These are phyloP conservation scores for Daphoenositta chrysoptera DNA, from an alignment of 2,113 vertebrate genomes.

Conservation along the genomic window DNA sequence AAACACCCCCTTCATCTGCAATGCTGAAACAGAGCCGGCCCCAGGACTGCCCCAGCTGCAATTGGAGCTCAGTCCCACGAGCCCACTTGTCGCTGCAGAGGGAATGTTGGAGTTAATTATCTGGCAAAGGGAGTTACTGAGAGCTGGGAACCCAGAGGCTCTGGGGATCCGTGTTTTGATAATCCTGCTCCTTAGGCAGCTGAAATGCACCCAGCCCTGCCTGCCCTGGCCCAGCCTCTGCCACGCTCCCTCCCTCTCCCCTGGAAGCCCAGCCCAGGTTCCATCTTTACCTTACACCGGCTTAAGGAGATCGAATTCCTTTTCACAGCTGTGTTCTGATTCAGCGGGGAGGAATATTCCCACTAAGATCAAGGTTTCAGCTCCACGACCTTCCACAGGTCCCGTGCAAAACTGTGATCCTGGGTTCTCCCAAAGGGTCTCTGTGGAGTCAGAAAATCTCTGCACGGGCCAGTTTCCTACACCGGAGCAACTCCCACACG, in stretches of 20 bases:
- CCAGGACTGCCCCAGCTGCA: not conserved
- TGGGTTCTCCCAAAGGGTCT: not conserved
- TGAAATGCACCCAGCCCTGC: not conserved
- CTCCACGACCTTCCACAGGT: not conserved
- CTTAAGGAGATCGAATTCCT: constrained; percentile 9
- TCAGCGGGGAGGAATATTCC: not conserved
- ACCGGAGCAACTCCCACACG: not conserved
- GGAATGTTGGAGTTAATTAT: not conserved
- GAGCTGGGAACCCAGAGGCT: not conserved
- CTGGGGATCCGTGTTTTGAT: not conserved
- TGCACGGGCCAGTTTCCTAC: not conserved
- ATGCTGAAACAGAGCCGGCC: not conserved
- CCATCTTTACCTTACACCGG: not conserved
- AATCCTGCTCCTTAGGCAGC: not conserved
- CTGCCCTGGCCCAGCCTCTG: not conserved
- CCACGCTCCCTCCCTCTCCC: not conserved
- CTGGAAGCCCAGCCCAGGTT: not conserved
- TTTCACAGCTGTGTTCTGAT: not conserved
- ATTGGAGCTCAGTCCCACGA: not conserved
- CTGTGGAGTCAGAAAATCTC: not conserved
- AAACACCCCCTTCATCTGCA: not conserved
- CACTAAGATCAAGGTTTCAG: not conserved
- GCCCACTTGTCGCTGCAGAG: not conserved
- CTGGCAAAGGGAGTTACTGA: not conserved
- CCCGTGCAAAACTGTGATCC: not conserved